phyloP scores from a whole-genome alignment of 1,140 invertebrate genomes.

The Tetramorium parvispinum region DNA sequence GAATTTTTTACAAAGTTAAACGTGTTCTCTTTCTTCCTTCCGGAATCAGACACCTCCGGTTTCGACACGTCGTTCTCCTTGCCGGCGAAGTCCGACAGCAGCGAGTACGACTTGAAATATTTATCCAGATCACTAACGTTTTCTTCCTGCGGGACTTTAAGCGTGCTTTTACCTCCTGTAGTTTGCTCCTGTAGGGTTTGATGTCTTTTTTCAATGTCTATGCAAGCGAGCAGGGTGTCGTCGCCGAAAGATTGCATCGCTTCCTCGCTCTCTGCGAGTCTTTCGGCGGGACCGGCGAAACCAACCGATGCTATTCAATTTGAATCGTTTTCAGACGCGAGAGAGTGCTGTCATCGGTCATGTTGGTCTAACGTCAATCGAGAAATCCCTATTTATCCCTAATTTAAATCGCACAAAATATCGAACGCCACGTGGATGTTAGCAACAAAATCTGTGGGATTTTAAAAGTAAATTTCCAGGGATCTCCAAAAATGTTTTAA shows the following conservation, averaged over 20 bases:
- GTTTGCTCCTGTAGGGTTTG: not conserved
- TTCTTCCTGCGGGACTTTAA: not conserved
- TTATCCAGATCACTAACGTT: slow-evolving; percentile 63
- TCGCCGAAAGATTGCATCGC: slow-evolving; percentile 71
- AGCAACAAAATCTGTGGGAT: too few species aligned
- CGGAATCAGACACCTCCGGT: not conserved
- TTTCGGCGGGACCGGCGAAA: not conserved
- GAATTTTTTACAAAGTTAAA: not conserved
- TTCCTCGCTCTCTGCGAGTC: not conserved
- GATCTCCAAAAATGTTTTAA: too few species aligned
- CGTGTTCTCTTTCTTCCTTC: slow-evolving; percentile 5
- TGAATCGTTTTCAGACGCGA: not conserved
- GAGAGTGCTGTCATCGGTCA: not conserved
- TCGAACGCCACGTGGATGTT: too few species aligned
- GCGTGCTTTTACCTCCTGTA: too few species aligned
- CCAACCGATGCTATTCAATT: not conserved
- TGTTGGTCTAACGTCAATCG: not conserved
- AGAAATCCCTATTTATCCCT: not conserved
- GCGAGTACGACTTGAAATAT: slow-evolving; percentile 63
- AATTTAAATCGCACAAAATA: not conserved
- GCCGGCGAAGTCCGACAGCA: not conserved
- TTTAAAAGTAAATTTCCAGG: too few species aligned
- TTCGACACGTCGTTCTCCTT: slow-evolving; percentile 5
- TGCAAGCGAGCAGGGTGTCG: slow-evolving; percentile 65
- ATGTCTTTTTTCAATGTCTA: slow-evolving; percentile 55